Evolutionary conservation across 1,140 invertebrate genomes (phyloP).

Genomic region (Ceratoteleas bidentatus): DNA sequence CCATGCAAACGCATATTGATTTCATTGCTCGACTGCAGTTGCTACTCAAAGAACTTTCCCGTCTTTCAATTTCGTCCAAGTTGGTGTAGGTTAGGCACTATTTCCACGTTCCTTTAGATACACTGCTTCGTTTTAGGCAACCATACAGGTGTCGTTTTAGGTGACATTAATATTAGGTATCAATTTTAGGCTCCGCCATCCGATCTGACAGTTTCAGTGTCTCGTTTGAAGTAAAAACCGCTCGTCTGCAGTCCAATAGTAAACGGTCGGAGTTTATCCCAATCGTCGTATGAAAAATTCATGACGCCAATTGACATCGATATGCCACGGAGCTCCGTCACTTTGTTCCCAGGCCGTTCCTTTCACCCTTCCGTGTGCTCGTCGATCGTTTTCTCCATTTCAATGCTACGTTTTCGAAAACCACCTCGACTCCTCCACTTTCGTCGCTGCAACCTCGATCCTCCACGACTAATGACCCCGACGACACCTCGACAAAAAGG

Average conservation of each 20-base stretch:
- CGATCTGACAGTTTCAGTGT: neutral
- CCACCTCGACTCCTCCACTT: neutral
- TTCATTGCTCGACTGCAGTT: no score
- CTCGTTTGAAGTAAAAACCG: neutral
- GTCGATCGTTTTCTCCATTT: slow-evolving; percentile 9
- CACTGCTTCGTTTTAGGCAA: no score
- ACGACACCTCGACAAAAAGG: neutral
- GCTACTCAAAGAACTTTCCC: no score
- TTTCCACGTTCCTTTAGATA: no score
- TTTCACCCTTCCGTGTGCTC: slow-evolving; percentile 14
- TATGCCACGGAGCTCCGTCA: slow-evolving; percentile 22
- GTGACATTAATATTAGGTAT: no score
- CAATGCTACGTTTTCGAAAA: slow-evolving; percentile 5
- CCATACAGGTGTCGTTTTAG: no score
- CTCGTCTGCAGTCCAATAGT: slow-evolving; percentile 1
- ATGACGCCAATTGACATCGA: slow-evolving; percentile 33
- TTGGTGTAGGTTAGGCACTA: no score
- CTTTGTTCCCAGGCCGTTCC: slow-evolving; percentile 21
- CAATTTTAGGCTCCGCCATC: no score
- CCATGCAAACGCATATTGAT: no score
- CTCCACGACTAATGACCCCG: neutral
- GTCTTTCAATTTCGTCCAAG: no score
- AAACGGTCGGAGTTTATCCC: slow-evolving; percentile 26
- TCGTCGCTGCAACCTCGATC: no score
- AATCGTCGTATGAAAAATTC: slow-evolving; percentile 43